These are phyloP conservation scores for Pangasianodon hypophthalmus DNA, from an alignment of 2,113 vertebrate species.

Conservation along the genomic window DNA sequence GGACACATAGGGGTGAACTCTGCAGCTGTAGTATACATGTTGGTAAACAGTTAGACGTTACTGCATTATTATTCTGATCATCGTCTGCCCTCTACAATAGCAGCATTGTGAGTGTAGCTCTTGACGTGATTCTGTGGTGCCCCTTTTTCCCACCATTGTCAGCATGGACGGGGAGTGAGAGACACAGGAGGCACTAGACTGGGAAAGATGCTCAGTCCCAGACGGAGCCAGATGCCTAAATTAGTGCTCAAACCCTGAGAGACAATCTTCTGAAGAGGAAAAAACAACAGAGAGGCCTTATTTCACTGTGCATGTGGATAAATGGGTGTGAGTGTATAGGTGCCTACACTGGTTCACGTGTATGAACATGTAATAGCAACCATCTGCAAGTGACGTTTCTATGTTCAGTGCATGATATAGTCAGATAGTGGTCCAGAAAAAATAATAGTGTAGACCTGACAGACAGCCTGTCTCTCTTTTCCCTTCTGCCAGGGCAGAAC, in stretches of 20 bases:
- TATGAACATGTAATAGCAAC: background rate
- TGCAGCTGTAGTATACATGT: constrained; percentile 84
- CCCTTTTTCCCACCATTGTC: constrained; percentile 82
- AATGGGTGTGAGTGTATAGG: constrained; percentile 24
- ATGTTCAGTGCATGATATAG: background rate
- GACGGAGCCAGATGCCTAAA: constrained; percentile 93
- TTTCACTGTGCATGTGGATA: constrained; percentile 73
- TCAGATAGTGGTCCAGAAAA: background rate
- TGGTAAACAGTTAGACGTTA: constrained; percentile 86
- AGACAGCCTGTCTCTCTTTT: constrained; percentile 32
- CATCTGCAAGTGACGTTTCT: background rate
- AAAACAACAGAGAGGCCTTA: constrained; percentile 76
- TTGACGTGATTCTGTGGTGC: constrained; percentile 85
- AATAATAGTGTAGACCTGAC: constrained; percentile 17
- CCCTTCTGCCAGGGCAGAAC: constrained; percentile 39
- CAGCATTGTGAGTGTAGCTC: constrained; percentile 86
- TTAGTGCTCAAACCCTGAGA: constrained; percentile 85
- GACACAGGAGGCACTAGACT: constrained; percentile 61
- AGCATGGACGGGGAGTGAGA: constrained; percentile 63
- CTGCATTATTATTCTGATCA: constrained; percentile 84
- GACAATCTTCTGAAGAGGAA: constrained; percentile 74
- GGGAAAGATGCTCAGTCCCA: constrained; percentile 66
- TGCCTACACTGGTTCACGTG: background rate
- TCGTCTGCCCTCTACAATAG: constrained; percentile 82
- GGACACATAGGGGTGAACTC: constrained; percentile 11